Evolutionary conservation across 2,888 invertebrate genomes (phyloP), one percentile per base, ranked within the genome.

Genomic region (Gasteruption jaculator): DNA sequence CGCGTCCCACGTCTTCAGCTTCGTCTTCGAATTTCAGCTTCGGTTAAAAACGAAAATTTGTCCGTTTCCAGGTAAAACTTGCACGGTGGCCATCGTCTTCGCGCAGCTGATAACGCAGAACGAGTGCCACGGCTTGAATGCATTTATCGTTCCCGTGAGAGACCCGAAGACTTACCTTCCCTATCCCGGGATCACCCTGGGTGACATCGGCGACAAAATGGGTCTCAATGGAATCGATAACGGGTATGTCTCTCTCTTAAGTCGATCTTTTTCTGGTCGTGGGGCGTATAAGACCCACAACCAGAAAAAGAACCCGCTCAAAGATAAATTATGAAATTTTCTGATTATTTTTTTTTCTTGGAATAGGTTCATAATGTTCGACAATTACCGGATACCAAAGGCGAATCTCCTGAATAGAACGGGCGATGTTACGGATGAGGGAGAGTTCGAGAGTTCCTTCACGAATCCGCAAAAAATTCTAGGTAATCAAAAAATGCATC

Each of bases 221-320:
- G 94, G 93, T 6, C 79, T 91, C 35, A 87, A 93, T 65, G 93
- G 91, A 3, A 82, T 93, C 45, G 94, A 95, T 69, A 95, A 95
- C 71, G 95, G 94, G 83, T 85, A 58, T 72, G 72, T 52, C 11
- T 6, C 32, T 36, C 20, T 27, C 15, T 37, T 0, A 6, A 14
- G 26, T 40, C n/a, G n/a, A n/a, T n/a, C n/a, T n/a, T n/a, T n/a
- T n/a, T n/a, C n/a, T n/a, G n/a, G n/a, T n/a, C n/a, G n/a, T n/a
- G n/a, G n/a, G n/a, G n/a, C n/a, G n/a, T n/a, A n/a, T n/a, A n/a
- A n/a, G n/a, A n/a, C n/a, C n/a, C n/a, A n/a, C n/a, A n/a, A n/a
- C n/a, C n/a, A n/a, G n/a, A n/a, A n/a, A n/a, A n/a, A n/a, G n/a
- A n/a, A n/a, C n/a, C n/a, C n/a, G n/a, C 5, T 18, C 10, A 7